These are phyloP conservation scores for Pemphigus obesinymphae DNA, from an alignment of 1,140 invertebrate genomes.

Conservation along the genomic window DNA sequence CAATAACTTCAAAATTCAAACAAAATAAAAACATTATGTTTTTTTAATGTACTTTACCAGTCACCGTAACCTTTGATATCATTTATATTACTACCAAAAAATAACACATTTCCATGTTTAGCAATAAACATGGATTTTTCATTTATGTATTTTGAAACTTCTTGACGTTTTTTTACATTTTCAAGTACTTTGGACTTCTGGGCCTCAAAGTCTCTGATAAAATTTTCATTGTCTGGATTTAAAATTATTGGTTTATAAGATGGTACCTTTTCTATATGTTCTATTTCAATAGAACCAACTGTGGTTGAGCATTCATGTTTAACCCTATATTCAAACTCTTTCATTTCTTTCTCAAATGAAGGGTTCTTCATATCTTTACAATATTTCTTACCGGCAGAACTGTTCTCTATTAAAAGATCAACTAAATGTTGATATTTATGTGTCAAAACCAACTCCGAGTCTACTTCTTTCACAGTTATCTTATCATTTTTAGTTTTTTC, in stretches of 20 bases:
- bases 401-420: constrained; percentile 15
- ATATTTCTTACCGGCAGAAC: constrained; percentile 28
- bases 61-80: constrained; percentile 35
- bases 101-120: background rate
- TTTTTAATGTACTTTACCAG: background rate
- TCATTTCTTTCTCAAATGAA: background rate
- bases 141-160: background rate
- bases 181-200: background rate
- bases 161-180: background rate
- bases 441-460: background rate
- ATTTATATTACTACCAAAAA: constrained; percentile 32
- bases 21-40: background rate
- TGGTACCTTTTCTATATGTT: background rate
- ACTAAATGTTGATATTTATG: constrained; percentile 22
- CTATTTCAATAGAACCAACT: background rate
- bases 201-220: background rate
- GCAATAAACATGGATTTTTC: constrained; percentile 29
- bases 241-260: background rate
- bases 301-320: background rate
- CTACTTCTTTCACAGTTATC: background rate
- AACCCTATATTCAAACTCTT: background rate
- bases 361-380: background rate
- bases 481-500: background rate
- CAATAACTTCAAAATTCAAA: background rate
- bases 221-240: constrained; percentile 7